Base-by-base conservation (phyloP, 2,888 invertebrate genomes). In the Anticlea derivata region DNA sequence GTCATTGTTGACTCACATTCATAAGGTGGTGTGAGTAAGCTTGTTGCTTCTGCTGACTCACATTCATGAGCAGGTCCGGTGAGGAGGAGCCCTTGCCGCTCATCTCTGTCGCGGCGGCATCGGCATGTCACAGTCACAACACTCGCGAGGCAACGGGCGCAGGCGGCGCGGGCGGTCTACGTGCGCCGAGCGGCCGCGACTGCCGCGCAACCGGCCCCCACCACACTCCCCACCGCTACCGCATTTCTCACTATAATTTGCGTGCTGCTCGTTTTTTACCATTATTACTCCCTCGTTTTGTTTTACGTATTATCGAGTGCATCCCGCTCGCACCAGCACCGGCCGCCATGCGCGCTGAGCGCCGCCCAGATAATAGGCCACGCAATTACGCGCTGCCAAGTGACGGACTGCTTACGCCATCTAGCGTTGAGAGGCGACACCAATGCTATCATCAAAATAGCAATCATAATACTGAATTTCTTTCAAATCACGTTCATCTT, bases 161-260 rank as follows among this genome's bases (percentile, higher is more conserved):
- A 52, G 54, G 61, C 61, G 67, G 77, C 80, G 82, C 83, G 82
- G 80, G 86, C 85, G 84, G 81, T 81, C 81, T 82, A 80, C 82
- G 81, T 75, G 80, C 83, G 83, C 77, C 80, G 78, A 77, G 79
- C 83, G 78, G 75, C 76, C 82, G 80, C 82, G 83, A 87, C 86
- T 86, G 86, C 84, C 86, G 86, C 78, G 72, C 73, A 68, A 23
- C 66, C 60, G 68, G 78, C 75, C 85, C 85, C 83, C 83, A 79
- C 83, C 75, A 81, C 80, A 66, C 68, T 70, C 83, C 90, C 88
- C 90, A 86, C 88, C 90, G 88, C 90, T 89, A 89, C 89, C 89
- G 86, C 87, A 87, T 89, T 90, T 90, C 90, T 88, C 91, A 90
- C 89, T 89, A 88, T 90, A 90, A 90, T 90, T 90, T 90, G 89